A percentile compares a stretch with the other conserved stretches of the same genome.
Conservation (phyloP, 2,888 invertebrate species). For the Acleris cristana region DNA sequence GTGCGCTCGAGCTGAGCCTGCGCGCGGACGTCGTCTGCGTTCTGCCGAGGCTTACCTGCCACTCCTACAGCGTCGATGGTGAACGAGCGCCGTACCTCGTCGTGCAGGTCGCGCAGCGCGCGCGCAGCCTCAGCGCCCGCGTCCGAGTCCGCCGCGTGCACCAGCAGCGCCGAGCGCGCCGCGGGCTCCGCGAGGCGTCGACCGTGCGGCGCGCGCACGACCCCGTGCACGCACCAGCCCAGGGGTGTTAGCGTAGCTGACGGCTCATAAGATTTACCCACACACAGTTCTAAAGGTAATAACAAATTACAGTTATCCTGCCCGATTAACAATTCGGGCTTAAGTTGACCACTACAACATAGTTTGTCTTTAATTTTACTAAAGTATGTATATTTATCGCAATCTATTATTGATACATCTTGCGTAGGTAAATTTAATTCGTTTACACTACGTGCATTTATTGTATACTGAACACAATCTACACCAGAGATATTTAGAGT, state of each 20-base stretch:
- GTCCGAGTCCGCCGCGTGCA: background rate
- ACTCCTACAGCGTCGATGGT: conserved; percentile 40
- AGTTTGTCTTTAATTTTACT: conserved; percentile 25
- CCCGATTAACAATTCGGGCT: conserved; percentile 47
- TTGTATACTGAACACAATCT: conserved; percentile 35
- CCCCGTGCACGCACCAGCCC: conserved; percentile 43
- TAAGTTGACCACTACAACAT: conserved; percentile 14
- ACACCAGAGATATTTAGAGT: conserved; percentile 35
- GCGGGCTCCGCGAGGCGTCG: background rate
- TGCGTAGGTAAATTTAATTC: conserved; percentile 44
- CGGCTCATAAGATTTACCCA: conserved; percentile 40
- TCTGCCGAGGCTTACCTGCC: conserved; percentile 35
- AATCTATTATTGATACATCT: conserved; percentile 32
- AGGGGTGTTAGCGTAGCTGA: conserved; percentile 41
- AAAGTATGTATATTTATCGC: conserved; percentile 31
- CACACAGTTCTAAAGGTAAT: conserved; percentile 39
- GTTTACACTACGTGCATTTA: conserved; percentile 39
- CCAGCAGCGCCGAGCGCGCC: background rate
- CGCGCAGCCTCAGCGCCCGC: background rate
- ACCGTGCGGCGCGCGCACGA: conserved; percentile 3
- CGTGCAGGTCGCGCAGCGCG: conserved; percentile 22
- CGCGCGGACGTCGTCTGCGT: conserved; percentile 34
- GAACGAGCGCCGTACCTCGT: conserved; percentile 34
- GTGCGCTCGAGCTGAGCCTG: conserved; percentile 39
- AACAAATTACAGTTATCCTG: conserved; percentile 48